Conservation (phyloP, 1,140 invertebrate genomes). For the Drosophila lini region DNA sequence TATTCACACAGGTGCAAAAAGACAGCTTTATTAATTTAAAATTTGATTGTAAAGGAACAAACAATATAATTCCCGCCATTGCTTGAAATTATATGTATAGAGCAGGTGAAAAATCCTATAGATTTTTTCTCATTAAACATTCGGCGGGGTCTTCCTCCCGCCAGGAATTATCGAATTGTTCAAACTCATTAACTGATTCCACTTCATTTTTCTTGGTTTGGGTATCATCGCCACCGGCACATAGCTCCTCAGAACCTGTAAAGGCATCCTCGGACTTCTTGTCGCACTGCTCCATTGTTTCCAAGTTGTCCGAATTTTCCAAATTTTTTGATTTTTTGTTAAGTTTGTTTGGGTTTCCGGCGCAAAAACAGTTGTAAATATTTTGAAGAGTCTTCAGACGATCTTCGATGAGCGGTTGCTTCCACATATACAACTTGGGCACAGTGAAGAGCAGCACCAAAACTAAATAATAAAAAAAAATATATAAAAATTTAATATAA, state of each 20-base stretch:
- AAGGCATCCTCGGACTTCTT: too few species aligned
- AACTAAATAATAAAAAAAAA: not conserved
- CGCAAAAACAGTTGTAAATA: not conserved
- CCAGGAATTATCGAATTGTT: not conserved
- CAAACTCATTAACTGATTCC: not conserved
- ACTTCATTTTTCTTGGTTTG: not conserved
- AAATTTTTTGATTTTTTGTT: not conserved
- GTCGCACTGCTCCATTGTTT: not conserved
- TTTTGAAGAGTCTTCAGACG: not conserved
- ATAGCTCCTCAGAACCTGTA: not conserved
- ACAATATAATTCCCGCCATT: not conserved
- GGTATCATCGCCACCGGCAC: not conserved
- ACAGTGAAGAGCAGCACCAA: slow-evolving; percentile 12
- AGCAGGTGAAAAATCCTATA: not conserved
- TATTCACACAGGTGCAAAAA: slow-evolving; percentile 7
- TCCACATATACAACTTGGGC: slow-evolving; percentile 17
- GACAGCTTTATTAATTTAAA: slow-evolving; percentile 8
- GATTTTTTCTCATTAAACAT: not conserved
- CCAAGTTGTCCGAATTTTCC: not conserved
- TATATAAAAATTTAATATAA: too few species aligned
- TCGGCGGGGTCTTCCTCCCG: not conserved
- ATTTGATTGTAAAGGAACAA: slow-evolving; percentile 8
- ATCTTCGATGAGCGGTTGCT: not conserved
- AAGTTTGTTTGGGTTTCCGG: not conserved
- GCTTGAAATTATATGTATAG: not conserved